phyloP scores from a whole-genome alignment of 2,113 vertebrate species.

The Myodes glareolus region DNA sequence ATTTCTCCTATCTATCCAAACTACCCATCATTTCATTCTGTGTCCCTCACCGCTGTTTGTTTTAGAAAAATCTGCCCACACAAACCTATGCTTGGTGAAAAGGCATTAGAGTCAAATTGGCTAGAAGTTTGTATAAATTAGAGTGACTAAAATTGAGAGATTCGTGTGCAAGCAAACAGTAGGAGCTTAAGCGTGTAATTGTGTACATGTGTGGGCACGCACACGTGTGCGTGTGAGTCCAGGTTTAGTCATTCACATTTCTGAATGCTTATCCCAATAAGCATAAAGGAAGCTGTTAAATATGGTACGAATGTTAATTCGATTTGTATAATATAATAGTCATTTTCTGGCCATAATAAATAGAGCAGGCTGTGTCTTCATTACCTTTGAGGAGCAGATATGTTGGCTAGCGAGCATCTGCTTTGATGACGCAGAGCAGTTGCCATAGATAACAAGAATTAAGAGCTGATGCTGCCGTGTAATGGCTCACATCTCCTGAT shows the following conservation, averaged over 20 bases:
- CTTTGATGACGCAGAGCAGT: conserved; percentile 55
- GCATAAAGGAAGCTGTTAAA: conserved; percentile 64
- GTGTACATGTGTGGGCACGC: background rate
- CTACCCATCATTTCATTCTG: background rate
- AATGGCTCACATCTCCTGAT: background rate
- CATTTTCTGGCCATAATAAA: conserved; percentile 67
- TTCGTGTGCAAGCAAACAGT: background rate
- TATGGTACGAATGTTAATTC: conserved; percentile 47
- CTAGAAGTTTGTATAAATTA: background rate
- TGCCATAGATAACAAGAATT: conserved; percentile 43
- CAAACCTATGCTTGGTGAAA: background rate
- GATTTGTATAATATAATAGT: conserved; percentile 40
- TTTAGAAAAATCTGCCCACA: background rate
- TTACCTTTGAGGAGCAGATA: conserved; percentile 43
- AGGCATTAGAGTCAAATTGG: background rate
- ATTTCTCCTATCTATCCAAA: background rate
- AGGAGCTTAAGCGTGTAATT: background rate
- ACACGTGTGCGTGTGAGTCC: background rate
- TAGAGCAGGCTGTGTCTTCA: conserved; percentile 40
- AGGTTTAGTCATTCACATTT: conserved; percentile 16
- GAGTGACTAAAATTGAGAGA: background rate
- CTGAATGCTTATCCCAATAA: conserved; percentile 42
- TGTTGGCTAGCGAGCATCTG: conserved; percentile 65
- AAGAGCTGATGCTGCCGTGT: background rate
- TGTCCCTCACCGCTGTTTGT: background rate